A percentile compares a stretch with the other conserved stretches of the same genome.
phyloP scores from a whole-genome alignment of 2,888 invertebrate species.

The Metallyticus violacea region DNA sequence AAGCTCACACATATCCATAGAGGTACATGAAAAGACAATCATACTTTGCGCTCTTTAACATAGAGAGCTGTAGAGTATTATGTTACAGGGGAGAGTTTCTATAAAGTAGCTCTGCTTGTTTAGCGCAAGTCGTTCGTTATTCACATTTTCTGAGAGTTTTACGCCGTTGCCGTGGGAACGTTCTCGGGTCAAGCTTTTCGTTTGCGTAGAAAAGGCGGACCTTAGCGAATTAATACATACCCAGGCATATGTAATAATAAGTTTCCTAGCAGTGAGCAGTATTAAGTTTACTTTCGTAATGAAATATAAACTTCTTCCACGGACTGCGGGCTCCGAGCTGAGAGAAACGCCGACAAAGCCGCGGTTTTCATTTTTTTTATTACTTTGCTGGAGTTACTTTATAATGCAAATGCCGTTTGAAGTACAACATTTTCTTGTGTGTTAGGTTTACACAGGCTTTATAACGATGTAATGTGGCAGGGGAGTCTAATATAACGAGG shows the following conservation, averaged over 20 bases:
- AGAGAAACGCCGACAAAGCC: background rate
- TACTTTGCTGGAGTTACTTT: background rate
- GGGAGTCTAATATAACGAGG: no score
- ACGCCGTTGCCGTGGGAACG: background rate
- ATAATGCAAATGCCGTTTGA: background rate
- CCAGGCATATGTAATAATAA: background rate
- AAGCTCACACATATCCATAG: no score
- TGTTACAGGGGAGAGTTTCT: no score
- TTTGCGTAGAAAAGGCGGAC: background rate
- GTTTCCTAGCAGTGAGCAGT: background rate
- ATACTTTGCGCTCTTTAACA: no score
- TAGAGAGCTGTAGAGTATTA: no score
- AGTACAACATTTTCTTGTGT: background rate
- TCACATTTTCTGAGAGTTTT: background rate
- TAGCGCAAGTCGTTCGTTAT: background rate
- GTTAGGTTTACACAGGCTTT: background rate
- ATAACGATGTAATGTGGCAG: background rate
- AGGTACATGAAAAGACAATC: no score
- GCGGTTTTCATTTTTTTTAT: background rate
- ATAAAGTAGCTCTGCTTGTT: no score
- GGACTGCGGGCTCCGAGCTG: background rate
- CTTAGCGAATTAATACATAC: background rate
- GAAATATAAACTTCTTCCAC: background rate
- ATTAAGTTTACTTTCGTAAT: background rate
- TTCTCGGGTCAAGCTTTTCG: background rate